Evolutionary conservation across 1,140 invertebrate species (phyloP), one percentile per base, ranked within the genome.

Genomic region (Aphelinus certus): DNA sequence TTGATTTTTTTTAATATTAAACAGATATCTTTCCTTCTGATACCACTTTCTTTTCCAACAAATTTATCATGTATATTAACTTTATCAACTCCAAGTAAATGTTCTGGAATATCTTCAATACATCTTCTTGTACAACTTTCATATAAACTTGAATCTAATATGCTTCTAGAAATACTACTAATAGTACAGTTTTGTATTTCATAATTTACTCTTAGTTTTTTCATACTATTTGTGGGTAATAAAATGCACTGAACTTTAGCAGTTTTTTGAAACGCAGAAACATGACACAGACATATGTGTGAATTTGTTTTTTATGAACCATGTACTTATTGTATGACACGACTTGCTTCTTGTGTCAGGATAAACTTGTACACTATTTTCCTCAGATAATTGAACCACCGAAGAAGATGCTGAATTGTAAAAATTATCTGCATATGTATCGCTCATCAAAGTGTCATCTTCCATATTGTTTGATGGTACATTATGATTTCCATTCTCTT

Each of bases 1-100:
- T 58, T 48, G 46, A 57, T 10, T 48, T 60, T 60, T 49, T 58
- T 70, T 43, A 77, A 42, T 42, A 71, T 65, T 7, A 78, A 47
- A 64, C 76, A 76, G 57, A 78, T 71, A 56, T 78, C 26, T 26
- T 26, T 26, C 26, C 26, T 53, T 69, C 71, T 64, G 1, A 71
- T 26, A 74, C 61, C 49, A 48, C 1, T 26, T 65, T 26, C 26
- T 26, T 26, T 26, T 26, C 26, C 26, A 26, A 26, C 26, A 26
- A 26, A 26, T 26, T 75, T 62, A 26, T 26, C 26, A 26, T 26
- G 26, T 26, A 26, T 26, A 26, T 26, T 26, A 26, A 26, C 26
- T 26, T 26, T 26, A 26, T 26, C 26, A 26, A 26, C 26, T 26
- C 26, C 26, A 26, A 26, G 26, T 26, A 26, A 26, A 26, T 26